Evolutionary conservation across 2,797 vertebrate genomes (phyloP).

Genomic region (Thunnus albacares): DNA sequence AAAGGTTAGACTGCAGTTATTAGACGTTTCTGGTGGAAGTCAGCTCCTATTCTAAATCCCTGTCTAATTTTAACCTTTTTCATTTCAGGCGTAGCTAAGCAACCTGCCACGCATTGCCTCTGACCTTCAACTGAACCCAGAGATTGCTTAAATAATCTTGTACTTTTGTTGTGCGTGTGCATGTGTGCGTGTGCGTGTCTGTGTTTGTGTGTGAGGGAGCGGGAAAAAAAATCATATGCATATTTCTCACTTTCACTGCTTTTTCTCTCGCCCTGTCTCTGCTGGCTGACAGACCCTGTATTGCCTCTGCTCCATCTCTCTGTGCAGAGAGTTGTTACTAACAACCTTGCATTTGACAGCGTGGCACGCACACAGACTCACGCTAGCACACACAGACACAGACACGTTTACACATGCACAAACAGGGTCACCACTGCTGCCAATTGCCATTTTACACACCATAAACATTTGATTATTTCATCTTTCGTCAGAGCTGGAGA

Average conservation of each 20-base stretch:
- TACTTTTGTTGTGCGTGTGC: conserved; percentile 25
- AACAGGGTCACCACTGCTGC: conserved; percentile 66
- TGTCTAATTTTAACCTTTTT: conserved; percentile 65
- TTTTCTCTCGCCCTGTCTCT: conserved; percentile 21
- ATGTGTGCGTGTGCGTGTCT: conserved; percentile 22
- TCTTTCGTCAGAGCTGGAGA: conserved; percentile 60
- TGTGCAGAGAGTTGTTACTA: conserved; percentile 58
- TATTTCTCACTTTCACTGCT: conserved; percentile 46
- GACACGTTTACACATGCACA: conserved; percentile 19
- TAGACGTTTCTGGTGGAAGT: conserved; percentile 41
- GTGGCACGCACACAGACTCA: not conserved
- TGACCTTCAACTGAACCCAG: conserved; percentile 65
- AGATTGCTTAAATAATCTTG: conserved; percentile 54
- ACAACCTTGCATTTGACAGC: conserved; percentile 58
- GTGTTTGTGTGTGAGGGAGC: not conserved
- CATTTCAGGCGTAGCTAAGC: conserved; percentile 53
- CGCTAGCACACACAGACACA: not conserved
- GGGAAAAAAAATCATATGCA: conserved; percentile 16
- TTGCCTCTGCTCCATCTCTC: conserved; percentile 57
- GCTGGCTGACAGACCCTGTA: conserved; percentile 37
- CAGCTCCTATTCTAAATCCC: conserved; percentile 41
- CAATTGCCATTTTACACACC: conserved; percentile 72
- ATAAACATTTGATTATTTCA: conserved; percentile 78
- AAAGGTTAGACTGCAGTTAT: conserved; percentile 62
- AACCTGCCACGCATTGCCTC: conserved; percentile 46